Evolutionary conservation across 2,113 vertebrate species (phyloP), one percentile per base, ranked within the genome.

Genomic region (Leuciscus idus): DNA sequence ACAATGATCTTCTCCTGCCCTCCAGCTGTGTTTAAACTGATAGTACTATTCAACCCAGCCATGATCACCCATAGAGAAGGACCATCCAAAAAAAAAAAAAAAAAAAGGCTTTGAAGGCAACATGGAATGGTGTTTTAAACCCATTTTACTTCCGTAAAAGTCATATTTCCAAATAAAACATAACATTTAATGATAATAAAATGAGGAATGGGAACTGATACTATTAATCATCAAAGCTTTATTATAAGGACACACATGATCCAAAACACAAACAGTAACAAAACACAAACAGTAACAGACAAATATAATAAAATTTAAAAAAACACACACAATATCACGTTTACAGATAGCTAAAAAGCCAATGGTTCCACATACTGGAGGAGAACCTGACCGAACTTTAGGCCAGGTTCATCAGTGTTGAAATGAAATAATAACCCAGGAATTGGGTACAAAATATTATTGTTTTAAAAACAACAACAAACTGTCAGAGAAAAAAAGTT

Each of bases 21-120:
- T 28, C 72, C 85, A 89, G 70, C 87, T 90, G 83, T 86, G 84
- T 90, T 90, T 88, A 81, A 88, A 89, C 87, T 87, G 86, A 8
- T 85, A 84, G 83, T 75, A 26, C 70, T 78, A 39, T 39, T 19
- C 30, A 83, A 70, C 83, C 57, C 68, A 33, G 79, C 81, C 75
- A 90, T 8, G 85, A 72, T 81, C 28, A 23, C 84, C 80, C 79
- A 79, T 83, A 46, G 81, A 64, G 80, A 59, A 81, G 81, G 17
- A 55, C 52, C 19, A 39, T 78, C 79, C 86, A 84, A 75, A 88
- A 59, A 9, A 3, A 23, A 6, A 88, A 83, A 81, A 87, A 89
- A 88, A 83, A 81, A 87, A 89, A 88, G 13, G 79, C 46, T 81
- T 91, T 89, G 39, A 87, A 87, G 33, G 30, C 46, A 82, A 50